phyloP scores from a whole-genome alignment of 2,797 vertebrate genomes.

The Sebastolobus alascanus region DNA sequence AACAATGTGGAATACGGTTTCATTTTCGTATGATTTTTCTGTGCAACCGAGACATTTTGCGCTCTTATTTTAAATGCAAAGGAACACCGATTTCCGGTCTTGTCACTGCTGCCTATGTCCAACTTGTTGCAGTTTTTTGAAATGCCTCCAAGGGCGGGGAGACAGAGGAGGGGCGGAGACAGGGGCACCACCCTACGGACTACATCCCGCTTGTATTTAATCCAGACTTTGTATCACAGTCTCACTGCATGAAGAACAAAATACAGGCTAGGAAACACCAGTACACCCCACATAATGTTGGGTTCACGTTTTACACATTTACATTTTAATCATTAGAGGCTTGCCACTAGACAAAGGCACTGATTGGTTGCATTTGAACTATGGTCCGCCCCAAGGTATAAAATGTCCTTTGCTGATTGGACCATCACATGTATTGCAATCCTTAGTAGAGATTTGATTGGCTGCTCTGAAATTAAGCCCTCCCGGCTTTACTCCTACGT shows the following conservation, averaged over 20 bases:
- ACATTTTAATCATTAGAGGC: neutral
- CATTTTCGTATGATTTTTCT: rapidly evolving
- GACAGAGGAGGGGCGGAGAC: slow-evolving; percentile 65
- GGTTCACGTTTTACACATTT: neutral
- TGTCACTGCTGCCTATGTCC: neutral
- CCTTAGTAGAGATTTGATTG: slow-evolving; percentile 22
- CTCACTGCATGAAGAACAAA: neutral
- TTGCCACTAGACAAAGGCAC: neutral
- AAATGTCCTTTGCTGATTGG: slow-evolving; percentile 39
- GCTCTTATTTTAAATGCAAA: slow-evolving; percentile 9
- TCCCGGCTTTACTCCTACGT: neutral
- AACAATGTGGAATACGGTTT: rapidly evolving
- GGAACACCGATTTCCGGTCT: slow-evolving; percentile 22
- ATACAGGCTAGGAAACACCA: neutral
- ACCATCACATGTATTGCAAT: rapidly evolving
- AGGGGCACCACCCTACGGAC: slow-evolving; percentile 44
- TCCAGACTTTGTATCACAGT: neutral
- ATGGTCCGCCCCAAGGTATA: slow-evolving; percentile 7
- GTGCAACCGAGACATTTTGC: neutral
- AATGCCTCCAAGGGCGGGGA: slow-evolving; percentile 82
- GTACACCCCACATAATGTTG: neutral
- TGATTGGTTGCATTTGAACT: slow-evolving; percentile 74
- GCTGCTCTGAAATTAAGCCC: neutral
- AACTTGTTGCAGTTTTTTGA: slow-evolving; percentile 63
- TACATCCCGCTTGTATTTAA: neutral